Percentiles rank a stretch among this genome's conserved stretches.
Conservation (phyloP, 2,888 invertebrate species). For the Stenodera caucasica region DNA sequence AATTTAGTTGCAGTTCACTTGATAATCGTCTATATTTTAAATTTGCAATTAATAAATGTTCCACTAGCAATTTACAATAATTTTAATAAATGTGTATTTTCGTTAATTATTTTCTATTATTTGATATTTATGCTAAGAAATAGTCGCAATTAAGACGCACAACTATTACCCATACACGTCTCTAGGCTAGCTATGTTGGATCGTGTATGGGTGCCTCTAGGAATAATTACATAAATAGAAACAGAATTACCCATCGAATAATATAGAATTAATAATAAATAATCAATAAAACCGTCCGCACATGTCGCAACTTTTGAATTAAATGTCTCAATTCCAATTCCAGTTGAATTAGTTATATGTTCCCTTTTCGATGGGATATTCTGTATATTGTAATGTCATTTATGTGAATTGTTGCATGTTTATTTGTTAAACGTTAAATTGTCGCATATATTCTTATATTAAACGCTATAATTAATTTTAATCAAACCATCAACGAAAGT, state of each 20-base stretch:
- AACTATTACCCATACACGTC: background rate
- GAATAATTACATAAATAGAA: background rate
- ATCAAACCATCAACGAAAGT: too few relatives aligned
- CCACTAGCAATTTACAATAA: background rate
- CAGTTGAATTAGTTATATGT: too few relatives aligned
- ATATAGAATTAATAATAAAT: too few relatives aligned
- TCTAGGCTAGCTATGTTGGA: background rate
- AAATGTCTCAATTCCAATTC: too few relatives aligned
- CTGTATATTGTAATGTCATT: background rate
- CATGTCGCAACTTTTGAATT: too few relatives aligned
- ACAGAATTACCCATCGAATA: background rate
- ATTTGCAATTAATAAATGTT: background rate
- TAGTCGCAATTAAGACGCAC: background rate
- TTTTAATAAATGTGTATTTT: background rate
- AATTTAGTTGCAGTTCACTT: background rate
- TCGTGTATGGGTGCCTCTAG: background rate
- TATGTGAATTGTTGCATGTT: background rate
- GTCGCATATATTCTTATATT: background rate
- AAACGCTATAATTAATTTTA: too few relatives aligned
- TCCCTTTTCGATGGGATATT: background rate
- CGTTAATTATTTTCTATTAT: background rate
- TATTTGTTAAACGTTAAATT: conserved; percentile 1
- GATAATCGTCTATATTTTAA: background rate
- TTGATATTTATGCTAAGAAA: background rate
- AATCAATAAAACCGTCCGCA: too few relatives aligned